Conservation (phyloP, 2,797 vertebrate species). For the Eupleurogrammus muticus region DNA sequence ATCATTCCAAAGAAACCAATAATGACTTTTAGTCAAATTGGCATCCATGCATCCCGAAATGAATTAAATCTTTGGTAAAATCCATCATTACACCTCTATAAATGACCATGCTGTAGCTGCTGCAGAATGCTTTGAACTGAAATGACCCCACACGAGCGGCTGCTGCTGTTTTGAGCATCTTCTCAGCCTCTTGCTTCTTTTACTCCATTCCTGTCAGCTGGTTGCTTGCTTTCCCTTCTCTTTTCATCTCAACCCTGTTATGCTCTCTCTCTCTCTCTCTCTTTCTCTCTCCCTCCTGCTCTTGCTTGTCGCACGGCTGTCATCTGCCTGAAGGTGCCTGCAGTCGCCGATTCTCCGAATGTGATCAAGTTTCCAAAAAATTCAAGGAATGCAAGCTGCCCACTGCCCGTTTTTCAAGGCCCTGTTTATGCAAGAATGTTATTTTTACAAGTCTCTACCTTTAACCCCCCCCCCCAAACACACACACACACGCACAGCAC, state of each 20-base stretch:
- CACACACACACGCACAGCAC: slow-evolving; percentile 14
- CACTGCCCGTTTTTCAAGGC: slow-evolving; percentile 72
- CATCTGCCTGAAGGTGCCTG: slow-evolving; percentile 54
- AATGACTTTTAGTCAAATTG: too few species aligned
- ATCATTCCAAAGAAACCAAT: too few species aligned
- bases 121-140: slow-evolving; percentile 24
- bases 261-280: background rate
- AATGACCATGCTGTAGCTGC: background rate
- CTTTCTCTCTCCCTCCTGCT: background rate
- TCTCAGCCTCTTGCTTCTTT: background rate
- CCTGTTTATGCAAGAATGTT: slow-evolving; percentile 83
- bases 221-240: background rate
- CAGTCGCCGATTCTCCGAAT: slow-evolving; percentile 64
- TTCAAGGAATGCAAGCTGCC: slow-evolving; percentile 74
- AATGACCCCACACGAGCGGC: background rate
- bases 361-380: slow-evolving; percentile 78
- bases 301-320: slow-evolving; percentile 45
- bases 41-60: too few species aligned
- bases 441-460: slow-evolving; percentile 76
- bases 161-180: slow-evolving; percentile 35
- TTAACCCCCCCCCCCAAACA: slow-evolving; percentile 23
- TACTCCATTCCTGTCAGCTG: slow-evolving; percentile 20
- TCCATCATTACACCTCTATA: too few species aligned
- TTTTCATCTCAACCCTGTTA: slow-evolving; percentile 32
- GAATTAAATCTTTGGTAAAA: too few species aligned